Conservation (phyloP, 1,140 invertebrate genomes). For the Pogonomyrmex californicus region DNA sequence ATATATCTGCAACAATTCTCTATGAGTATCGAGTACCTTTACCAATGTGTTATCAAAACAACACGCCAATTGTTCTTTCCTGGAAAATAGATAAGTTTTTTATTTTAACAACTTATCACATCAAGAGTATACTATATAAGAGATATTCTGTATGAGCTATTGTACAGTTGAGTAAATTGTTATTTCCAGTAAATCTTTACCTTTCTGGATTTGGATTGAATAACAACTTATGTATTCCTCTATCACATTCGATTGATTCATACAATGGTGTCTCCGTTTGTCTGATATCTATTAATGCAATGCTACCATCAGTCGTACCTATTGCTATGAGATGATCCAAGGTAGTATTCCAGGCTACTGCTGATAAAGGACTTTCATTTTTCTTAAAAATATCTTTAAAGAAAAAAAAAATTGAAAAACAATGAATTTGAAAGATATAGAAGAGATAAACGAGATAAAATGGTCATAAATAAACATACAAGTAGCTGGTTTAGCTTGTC, state of each 20-base stretch:
- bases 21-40: slow-evolving; percentile 78
- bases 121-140: background rate
- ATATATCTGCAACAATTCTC: slow-evolving; percentile 72
- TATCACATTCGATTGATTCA: slow-evolving; percentile 68
- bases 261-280: slow-evolving; percentile 65
- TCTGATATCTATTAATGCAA: slow-evolving; percentile 80
- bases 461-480: slow-evolving; percentile 66
- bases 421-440: slow-evolving; percentile 1
- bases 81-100: slow-evolving; percentile 62
- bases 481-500: slow-evolving; percentile 79
- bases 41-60: slow-evolving; percentile 80
- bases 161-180: slow-evolving; percentile 17
- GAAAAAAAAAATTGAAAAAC: slow-evolving; percentile 50
- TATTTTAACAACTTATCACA: background rate
- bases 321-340: slow-evolving; percentile 79
- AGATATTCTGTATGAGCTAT: background rate
- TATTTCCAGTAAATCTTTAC: slow-evolving; percentile 70
- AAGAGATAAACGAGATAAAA: background rate
- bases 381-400: slow-evolving; percentile 78
- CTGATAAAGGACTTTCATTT: slow-evolving; percentile 72
- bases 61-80: slow-evolving; percentile 78
- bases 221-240: slow-evolving; percentile 78
- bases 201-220: slow-evolving; percentile 81
- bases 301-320: slow-evolving; percentile 78
- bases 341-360: slow-evolving; percentile 78